Evolutionary conservation across 2,797 vertebrate genomes (phyloP), one percentile per base, ranked within the genome.

Genomic region (Falco biarmicus): DNA sequence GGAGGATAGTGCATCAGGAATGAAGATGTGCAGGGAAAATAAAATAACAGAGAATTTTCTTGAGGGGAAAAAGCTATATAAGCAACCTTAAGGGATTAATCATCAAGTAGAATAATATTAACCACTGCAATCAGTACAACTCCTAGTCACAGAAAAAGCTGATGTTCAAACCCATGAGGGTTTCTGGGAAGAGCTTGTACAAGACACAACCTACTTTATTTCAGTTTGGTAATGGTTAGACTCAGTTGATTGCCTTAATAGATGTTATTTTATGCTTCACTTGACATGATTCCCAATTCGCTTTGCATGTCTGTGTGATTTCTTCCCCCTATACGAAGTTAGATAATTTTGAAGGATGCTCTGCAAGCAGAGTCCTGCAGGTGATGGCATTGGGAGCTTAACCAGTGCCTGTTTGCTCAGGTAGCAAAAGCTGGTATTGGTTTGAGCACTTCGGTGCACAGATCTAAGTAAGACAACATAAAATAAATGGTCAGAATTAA

Each of bases 311-410:
- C 59, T 66, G 18, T 19, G 28, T 9, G n/a, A 29, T 45, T 87
- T 77, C 73, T 60, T 77, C 1, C 26, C 61, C 57, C 10, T 7
- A 2, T 21, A 53, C 0, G 3, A 66, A 82, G 14, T 9, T 4
- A 53, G 43, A 10, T 48, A 7, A 84, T 51, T 92, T 17, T 51
- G 56, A 75, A 54, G 47, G 89, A 25, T 60, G 43, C 24, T 71
- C 50, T 77, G 65, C 65, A 26, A 37, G 16, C 66, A 29, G 32
- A 87, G 18, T 21, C 61, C 70, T 74, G 53, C 45, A 66, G 65
- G 41, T 0, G 0, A 29, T 13, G 18, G 18, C 25, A 5, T 0
- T 57, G 89, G 64, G 56, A 94, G 13, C 32, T 57, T 14, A 34
- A 54, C 54, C 69, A 76, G 57, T 0, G 0, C 16, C 56, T 31